Percentiles rank a stretch among this genome's conserved stretches.
Conservation (phyloP, 2,888 invertebrate species). For the Blera fallax region DNA sequence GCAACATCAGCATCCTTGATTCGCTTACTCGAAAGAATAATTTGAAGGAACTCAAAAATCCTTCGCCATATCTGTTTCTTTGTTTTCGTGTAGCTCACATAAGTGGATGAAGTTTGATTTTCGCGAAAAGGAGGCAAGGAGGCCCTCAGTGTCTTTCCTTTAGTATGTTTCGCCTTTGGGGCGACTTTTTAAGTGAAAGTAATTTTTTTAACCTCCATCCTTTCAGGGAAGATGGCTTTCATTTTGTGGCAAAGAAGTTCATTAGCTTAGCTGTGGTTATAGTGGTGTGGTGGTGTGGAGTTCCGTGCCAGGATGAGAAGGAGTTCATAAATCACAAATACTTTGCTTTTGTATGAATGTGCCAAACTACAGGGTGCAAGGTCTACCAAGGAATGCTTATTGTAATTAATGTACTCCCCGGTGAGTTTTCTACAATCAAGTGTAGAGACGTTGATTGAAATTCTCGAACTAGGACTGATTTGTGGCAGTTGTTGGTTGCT, state of each 20-base stretch:
- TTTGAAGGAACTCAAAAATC: neutral
- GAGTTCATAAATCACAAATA: neutral
- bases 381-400: neutral
- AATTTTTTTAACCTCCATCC: neutral
- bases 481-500: conserved; percentile 1
- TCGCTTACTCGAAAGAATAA: conserved; percentile 37
- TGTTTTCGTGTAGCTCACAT: neutral
- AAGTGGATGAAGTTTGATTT: conserved; percentile 27
- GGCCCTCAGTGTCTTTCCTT: neutral
- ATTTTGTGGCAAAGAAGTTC: conserved; percentile 10
- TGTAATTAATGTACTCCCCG: neutral
- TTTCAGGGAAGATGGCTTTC: neutral
- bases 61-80: neutral
- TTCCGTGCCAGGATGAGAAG: neutral
- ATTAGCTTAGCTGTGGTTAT: neutral
- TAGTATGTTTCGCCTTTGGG: neutral
- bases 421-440: neutral
- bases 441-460: neutral
- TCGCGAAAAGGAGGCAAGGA: neutral
- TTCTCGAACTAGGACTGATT: neutral
- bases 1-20: conserved; percentile 16
- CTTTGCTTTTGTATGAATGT: too few species aligned
- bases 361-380: neutral
- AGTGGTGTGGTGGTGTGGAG: neutral
- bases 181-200: conserved; percentile 6